These are phyloP conservation scores for Gymnorhina tibicen DNA, from an alignment of 2,113 vertebrate species.

Conservation along the genomic window DNA sequence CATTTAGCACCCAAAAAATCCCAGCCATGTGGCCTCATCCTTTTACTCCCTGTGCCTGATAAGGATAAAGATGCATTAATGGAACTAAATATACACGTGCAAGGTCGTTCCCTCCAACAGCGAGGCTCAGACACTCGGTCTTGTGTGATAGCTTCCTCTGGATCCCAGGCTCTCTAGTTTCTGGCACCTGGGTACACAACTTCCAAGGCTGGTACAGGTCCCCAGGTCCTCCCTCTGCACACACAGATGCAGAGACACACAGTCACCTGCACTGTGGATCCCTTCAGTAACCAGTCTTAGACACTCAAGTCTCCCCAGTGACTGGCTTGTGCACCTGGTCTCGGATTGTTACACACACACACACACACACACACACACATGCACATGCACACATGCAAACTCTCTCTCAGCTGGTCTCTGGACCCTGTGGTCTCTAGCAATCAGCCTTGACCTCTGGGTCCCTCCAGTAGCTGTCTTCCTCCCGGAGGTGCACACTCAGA, in stretches of 20 bases:
- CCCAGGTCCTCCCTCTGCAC: neutral
- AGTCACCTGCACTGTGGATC: no score
- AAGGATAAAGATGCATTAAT: neutral
- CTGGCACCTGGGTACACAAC: neutral
- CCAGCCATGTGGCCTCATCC: neutral
- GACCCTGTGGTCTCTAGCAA: rapidly evolving
- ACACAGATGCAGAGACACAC: neutral
- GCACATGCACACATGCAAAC: no score
- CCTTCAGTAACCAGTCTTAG: neutral
- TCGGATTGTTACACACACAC: neutral
- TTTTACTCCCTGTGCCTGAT: neutral
- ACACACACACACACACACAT: no score
- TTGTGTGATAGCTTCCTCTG: neutral
- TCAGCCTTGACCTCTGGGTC: neutral
- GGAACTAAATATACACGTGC: neutral
- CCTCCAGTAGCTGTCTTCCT: neutral
- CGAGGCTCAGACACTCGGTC: rapidly evolving
- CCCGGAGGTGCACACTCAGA: neutral
- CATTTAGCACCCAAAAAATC: neutral
- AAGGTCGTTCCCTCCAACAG: neutral
- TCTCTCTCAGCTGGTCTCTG: neutral
- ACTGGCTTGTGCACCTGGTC: neutral
- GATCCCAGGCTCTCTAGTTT: neutral
- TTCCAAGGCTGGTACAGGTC: neutral
- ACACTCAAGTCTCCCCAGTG: neutral